These are phyloP conservation scores for Orthosia cruda DNA, from an alignment of 2,888 invertebrate species.

Conservation along the genomic window DNA sequence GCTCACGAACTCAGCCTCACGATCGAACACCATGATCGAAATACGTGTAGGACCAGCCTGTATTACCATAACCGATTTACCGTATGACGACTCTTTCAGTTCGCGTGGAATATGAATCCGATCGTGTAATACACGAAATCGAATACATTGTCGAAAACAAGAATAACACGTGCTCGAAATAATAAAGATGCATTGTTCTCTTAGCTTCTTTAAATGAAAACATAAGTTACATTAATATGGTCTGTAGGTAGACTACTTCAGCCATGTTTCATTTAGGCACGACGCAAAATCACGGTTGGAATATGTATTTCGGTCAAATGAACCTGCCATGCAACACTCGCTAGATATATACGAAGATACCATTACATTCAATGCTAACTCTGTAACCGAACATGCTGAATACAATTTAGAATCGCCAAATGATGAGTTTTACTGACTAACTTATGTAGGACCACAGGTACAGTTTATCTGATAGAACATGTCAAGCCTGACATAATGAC, in stretches of 20 bases:
- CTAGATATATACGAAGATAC: background rate
- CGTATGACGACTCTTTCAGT: constrained; percentile 88
- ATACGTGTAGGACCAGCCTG: constrained; percentile 83
- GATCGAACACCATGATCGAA: constrained; percentile 89
- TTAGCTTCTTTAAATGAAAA: constrained; percentile 71
- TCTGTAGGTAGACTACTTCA: constrained; percentile 29
- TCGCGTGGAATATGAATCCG: constrained; percentile 88
- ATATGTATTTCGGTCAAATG: constrained; percentile 37
- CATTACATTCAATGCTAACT: constrained; percentile 6
- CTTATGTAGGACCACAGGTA: background rate
- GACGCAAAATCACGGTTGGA: constrained; percentile 39
- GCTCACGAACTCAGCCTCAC: constrained; percentile 87
- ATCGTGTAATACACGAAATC: constrained; percentile 84
- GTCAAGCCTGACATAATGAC: constrained; percentile 62
- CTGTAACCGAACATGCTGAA: background rate
- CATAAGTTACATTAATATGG: constrained; percentile 42
- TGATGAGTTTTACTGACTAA: background rate
- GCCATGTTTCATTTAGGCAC: constrained; percentile 44
- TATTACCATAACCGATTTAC: constrained; percentile 89
- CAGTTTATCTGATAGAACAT: constrained; percentile 55
- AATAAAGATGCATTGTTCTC: constrained; percentile 79
- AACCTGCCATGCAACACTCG: constrained; percentile 7
- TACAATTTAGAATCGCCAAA: constrained; percentile 12
- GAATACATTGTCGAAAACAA: constrained; percentile 84
- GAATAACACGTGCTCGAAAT: constrained; percentile 79